Base-by-base conservation (phyloP, 2,888 invertebrate species). In the Caenorhabditis zanzibari region DNA sequence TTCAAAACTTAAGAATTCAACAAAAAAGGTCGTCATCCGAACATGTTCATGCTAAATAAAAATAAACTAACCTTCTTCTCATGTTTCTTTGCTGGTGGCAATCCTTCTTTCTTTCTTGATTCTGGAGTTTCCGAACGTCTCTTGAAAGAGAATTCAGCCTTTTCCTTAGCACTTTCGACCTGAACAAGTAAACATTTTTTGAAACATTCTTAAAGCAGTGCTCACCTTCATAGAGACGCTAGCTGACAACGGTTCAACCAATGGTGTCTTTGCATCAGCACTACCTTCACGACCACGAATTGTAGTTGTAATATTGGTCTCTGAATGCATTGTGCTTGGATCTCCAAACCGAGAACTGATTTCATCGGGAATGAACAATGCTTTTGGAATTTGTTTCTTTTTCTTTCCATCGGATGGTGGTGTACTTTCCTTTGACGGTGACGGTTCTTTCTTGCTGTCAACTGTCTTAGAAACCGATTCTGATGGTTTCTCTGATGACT, bases 321-420 rank as follows among this genome's bases (percentile, higher is more conserved):
- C 89, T 0, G 88, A 88, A 52, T 83, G 87, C 81, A 89, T 77
- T 6, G 85, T 89, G 47, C 86, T 86, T 19, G 89, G 89, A 61
- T 89, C 89, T n/a, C 89, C 89, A 47, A 85, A 88, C 44, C 88
- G 80, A 26, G 91, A 92, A 73, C 89, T 90, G 63, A 91, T 91
- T 52, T 92, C 91, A 77, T 91, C 89, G 0, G 91, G 91, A 69
- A 91, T 91, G 81, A 90, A 87, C 22, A 91, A 73, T 5, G 90
- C 75, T 63, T 89, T 88, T 2, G 91, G 91, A 54, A 92, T 83
- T 59, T 38, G 41, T 52, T 81, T 81, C 59, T 83, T 79, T 44
- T 81, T 83, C 81, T 83, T 83, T 69, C 76, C 82, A 28, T 75
- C 85, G 10, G 75, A 32, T 24, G 76, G 69, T 64, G 75, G 82